Conservation (phyloP, 30 jellyfish, hydroid and myxozoan species). For the Aurelia sp. region DNA sequence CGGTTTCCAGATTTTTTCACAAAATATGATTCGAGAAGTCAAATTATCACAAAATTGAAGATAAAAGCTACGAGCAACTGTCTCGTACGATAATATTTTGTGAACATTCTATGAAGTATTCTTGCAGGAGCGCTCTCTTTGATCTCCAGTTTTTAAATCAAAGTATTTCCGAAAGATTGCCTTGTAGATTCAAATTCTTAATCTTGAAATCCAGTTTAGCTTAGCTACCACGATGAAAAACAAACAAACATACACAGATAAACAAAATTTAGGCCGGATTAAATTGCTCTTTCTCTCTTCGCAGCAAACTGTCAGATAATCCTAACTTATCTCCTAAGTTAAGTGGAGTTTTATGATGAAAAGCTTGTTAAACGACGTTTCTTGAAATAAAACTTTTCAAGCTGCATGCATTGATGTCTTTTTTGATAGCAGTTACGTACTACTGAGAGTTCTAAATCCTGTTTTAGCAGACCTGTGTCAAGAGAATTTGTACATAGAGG, state of each 20-base stretch:
- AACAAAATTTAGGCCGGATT: slow-evolving; percentile 39
- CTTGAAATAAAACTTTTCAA: not conserved
- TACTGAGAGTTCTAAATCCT: too few relatives aligned
- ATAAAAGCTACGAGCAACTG: too few relatives aligned
- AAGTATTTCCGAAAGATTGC: not conserved
- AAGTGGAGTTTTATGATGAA: not conserved
- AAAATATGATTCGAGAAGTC: too few relatives aligned
- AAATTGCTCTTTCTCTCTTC: not conserved
- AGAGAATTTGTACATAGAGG: too few relatives aligned
- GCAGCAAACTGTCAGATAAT: slow-evolving; percentile 19
- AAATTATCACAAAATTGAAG: too few relatives aligned
- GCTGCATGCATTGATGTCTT: not conserved
- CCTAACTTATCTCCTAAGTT: slow-evolving; percentile 30
- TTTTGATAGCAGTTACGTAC: too few relatives aligned
- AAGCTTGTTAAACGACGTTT: not conserved
- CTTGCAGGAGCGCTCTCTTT: not conserved
- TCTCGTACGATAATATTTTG: too few relatives aligned
- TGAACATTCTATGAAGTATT: too few relatives aligned
- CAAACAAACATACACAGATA: slow-evolving; percentile 25
- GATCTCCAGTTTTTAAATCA: not conserved
- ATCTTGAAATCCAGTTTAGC: not conserved
- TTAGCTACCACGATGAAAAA: not conserved
- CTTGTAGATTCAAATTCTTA: not conserved
- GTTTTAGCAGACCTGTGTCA: too few relatives aligned
- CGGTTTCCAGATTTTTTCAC: too few relatives aligned